A percentile compares a stretch with the other conserved stretches of the same genome.
These are phyloP conservation scores for Matsumyia berberina DNA, from an alignment of 2,888 invertebrate species.

Conservation along the genomic window DNA sequence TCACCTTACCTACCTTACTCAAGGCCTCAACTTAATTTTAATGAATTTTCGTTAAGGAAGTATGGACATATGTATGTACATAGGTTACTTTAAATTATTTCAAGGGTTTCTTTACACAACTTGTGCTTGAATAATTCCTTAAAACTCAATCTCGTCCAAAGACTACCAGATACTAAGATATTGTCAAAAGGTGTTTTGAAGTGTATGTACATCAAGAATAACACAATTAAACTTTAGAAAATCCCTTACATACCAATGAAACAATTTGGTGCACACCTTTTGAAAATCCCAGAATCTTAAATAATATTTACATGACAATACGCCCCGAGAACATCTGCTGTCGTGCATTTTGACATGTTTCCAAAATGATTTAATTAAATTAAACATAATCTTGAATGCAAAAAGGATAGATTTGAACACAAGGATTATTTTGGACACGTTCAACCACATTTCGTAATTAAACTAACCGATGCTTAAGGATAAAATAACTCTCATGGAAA, in stretches of 20 bases:
- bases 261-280: background rate
- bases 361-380: slow-evolving; percentile 26
- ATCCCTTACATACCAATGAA: background rate
- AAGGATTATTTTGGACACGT: background rate
- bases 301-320: slow-evolving; percentile 9
- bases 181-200: too few species aligned
- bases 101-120: too few species aligned
- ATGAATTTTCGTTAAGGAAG: too few species aligned
- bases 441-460: background rate
- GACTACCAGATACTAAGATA: too few species aligned
- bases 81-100: too few species aligned
- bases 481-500: background rate
- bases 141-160: too few species aligned
- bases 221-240: background rate
- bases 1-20: too few species aligned
- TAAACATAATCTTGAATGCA: background rate
- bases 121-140: too few species aligned
- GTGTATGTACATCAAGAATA: too few species aligned
- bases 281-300: slow-evolving; percentile 13
- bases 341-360: slow-evolving; percentile 5
- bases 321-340: slow-evolving; percentile 12
- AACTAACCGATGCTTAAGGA: background rate
- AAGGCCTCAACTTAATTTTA: too few species aligned
- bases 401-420: background rate
- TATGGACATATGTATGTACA: too few species aligned